Evolutionary conservation across 1,140 invertebrate genomes (phyloP).

Genomic region (Helicoverpa zea): DNA sequence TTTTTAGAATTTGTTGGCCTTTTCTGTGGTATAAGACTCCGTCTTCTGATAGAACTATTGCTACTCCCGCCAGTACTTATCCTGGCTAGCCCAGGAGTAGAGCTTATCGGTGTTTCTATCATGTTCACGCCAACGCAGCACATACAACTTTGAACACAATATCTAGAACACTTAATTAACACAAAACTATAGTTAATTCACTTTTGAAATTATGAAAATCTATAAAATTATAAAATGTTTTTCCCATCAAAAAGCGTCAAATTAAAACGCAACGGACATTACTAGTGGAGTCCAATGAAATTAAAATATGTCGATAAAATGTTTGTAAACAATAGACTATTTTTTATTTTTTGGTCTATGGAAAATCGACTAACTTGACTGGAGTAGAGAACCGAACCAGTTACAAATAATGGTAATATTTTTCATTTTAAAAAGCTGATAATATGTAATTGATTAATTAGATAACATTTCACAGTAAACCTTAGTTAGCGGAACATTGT

Average conservation of each 20-base stretch:
- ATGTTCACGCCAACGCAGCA: slow-evolving; percentile 59
- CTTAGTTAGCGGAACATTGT: too few species aligned
- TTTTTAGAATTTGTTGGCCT: slow-evolving; percentile 61
- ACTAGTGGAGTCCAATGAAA: not conserved
- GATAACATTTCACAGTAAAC: too few species aligned
- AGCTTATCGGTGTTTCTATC: slow-evolving; percentile 75
- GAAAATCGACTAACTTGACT: not conserved
- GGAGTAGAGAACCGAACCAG: too few species aligned
- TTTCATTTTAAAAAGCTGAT: too few species aligned
- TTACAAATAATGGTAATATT: too few species aligned
- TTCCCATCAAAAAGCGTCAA: slow-evolving; percentile 32
- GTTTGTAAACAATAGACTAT: too few species aligned
- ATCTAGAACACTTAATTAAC: not conserved
- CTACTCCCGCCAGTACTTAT: slow-evolving; percentile 80
- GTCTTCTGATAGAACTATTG: slow-evolving; percentile 67
- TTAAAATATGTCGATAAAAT: not conserved
- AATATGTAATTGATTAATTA: too few species aligned
- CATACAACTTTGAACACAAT: not conserved
- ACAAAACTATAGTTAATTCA: not conserved
- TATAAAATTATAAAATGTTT: not conserved
- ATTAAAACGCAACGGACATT: slow-evolving; percentile 68
- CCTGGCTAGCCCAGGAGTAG: slow-evolving; percentile 66
- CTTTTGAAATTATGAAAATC: not conserved
- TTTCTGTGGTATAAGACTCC: slow-evolving; percentile 75
- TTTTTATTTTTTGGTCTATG: too few species aligned